Percentiles rank a stretch among this genome's conserved stretches.
Conservation (phyloP, 1,140 invertebrate species). For the Panulirus ornatus region DNA sequence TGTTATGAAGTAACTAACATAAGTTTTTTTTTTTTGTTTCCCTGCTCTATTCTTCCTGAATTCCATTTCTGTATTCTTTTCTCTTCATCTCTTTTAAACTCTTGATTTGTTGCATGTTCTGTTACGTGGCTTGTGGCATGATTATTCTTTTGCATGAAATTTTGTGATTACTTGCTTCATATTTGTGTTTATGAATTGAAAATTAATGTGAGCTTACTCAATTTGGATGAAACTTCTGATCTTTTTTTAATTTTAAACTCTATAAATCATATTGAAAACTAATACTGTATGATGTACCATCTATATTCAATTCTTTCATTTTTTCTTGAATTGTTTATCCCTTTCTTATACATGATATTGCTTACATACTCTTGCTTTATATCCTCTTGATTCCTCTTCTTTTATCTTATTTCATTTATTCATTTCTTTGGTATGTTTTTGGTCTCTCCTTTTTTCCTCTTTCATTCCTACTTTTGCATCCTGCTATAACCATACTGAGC, state of each 20-base stretch:
- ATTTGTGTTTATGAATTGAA: too few relatives aligned
- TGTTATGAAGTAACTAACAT: not conserved
- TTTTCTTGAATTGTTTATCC: too few relatives aligned
- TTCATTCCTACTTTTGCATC: not conserved
- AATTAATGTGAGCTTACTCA: not conserved
- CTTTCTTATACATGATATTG: too few relatives aligned
- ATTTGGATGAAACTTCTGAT: not conserved
- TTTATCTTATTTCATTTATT: too few relatives aligned
- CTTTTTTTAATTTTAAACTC: too few relatives aligned
- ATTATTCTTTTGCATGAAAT: not conserved
- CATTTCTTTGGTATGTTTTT: constrained; percentile 3
- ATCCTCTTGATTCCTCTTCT: too few relatives aligned
- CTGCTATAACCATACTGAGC: constrained; percentile 32
- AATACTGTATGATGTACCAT: too few relatives aligned
- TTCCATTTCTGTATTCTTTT: constrained; percentile 22
- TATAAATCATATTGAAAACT: too few relatives aligned
- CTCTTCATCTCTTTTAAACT: not conserved
- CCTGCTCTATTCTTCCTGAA: not conserved
- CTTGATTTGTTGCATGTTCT: not conserved
- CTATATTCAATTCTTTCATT: too few relatives aligned
- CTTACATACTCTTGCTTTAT: too few relatives aligned
- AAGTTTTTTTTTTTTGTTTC: not conserved
- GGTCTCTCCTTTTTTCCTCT: constrained; percentile 8
- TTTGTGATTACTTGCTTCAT: not conserved
- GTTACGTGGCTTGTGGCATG: not conserved